A percentile compares a stretch with the other conserved stretches of the same genome.
phyloP scores from a whole-genome alignment of 1,140 invertebrate species.

The Temnothorax nylanderi region DNA sequence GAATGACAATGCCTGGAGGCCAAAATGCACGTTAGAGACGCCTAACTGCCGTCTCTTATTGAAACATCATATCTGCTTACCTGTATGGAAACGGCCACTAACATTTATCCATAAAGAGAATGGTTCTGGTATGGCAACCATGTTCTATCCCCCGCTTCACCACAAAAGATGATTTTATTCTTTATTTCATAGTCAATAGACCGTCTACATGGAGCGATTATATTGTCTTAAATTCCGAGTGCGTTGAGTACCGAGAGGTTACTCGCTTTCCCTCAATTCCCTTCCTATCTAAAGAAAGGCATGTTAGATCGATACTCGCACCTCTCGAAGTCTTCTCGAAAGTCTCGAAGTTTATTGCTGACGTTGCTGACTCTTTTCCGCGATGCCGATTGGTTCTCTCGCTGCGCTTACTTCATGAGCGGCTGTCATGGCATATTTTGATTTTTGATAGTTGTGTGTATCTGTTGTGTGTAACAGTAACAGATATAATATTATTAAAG shows the following conservation, averaged over 20 bases:
- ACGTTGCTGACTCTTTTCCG: too few species aligned
- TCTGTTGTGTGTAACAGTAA: too few species aligned
- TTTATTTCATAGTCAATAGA: conserved; percentile 20
- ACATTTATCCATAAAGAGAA: conserved; percentile 78
- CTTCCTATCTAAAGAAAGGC: too few species aligned
- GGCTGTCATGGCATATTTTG: too few species aligned
- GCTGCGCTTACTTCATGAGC: too few species aligned
- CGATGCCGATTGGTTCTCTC: too few species aligned
- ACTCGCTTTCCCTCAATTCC: too few species aligned
- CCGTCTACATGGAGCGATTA: background rate
- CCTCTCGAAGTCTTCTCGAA: too few species aligned
- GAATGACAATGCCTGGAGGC: conserved; percentile 74
- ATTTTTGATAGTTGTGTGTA: too few species aligned
- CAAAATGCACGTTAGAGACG: conserved; percentile 80
- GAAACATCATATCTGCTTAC: conserved; percentile 79
- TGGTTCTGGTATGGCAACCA: conserved; percentile 55
- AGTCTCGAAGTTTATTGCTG: too few species aligned
- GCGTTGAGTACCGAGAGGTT: background rate
- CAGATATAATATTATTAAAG: too few species aligned
- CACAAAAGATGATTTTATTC: conserved; percentile 55
- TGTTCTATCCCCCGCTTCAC: conserved; percentile 38
- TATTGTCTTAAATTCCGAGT: background rate
- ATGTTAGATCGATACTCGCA: too few species aligned
- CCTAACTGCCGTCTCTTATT: conserved; percentile 80
- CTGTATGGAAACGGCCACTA: conserved; percentile 63